Evolutionary conservation across 2,888 invertebrate species (phyloP).

Genomic region (Andrena praecox): DNA sequence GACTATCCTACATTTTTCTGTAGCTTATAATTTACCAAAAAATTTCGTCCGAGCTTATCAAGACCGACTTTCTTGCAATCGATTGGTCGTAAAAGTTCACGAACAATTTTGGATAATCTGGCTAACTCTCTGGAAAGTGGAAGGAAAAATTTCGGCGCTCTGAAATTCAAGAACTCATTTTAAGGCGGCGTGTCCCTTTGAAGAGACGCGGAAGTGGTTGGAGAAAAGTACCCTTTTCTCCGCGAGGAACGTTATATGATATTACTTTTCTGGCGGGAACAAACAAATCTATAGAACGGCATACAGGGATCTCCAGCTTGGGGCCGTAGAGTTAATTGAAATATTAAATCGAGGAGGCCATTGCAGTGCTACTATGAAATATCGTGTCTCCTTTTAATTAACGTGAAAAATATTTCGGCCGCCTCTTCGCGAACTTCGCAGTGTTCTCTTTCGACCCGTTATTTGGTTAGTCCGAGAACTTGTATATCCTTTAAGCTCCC

Average conservation of each 20-base stretch:
- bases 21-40: too few species aligned
- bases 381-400: not conserved
- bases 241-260: constrained; percentile 14
- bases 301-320: too few species aligned
- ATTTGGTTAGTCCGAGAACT: constrained; percentile 36
- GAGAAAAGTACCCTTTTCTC: constrained; percentile 25
- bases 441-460: not conserved
- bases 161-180: constrained; percentile 46
- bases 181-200: constrained; percentile 22
- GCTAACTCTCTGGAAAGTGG: not conserved
- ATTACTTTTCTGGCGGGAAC: constrained; percentile 2
- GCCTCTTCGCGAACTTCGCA: not conserved
- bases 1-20: too few species aligned
- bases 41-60: too few species aligned
- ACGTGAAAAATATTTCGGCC: too few species aligned
- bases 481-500: constrained; percentile 39
- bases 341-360: not conserved
- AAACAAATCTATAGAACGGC: not conserved
- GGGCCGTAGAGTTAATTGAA: not conserved
- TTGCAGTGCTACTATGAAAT: too few species aligned
- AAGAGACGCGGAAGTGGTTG: not conserved
- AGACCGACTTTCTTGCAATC: too few species aligned
- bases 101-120: constrained; percentile 16
- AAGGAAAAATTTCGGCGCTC: constrained; percentile 44
- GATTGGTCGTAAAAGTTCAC: constrained; percentile 5